These are phyloP conservation scores for Mythimna albipuncta DNA, from an alignment of 2,888 invertebrate species.

Conservation along the genomic window DNA sequence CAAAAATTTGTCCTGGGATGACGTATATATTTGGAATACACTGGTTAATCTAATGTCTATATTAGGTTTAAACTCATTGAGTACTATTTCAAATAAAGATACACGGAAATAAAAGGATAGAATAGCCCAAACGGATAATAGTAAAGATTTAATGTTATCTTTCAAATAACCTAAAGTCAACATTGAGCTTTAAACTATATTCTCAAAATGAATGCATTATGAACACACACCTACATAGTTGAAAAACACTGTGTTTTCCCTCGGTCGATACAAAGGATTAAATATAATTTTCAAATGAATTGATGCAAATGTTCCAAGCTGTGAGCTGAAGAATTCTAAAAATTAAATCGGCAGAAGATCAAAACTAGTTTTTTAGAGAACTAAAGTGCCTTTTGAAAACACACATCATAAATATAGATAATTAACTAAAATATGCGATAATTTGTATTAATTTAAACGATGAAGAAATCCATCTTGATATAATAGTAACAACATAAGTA, in stretches of 20 bases:
- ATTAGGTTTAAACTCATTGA: no score
- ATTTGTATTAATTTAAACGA: no score
- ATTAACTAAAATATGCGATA: not conserved
- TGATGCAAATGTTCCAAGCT: slow-evolving; percentile 59
- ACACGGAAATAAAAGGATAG: not conserved
- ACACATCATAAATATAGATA: not conserved
- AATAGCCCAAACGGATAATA: not conserved
- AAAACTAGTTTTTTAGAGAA: slow-evolving; percentile 33
- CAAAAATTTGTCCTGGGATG: no score
- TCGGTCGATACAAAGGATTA: slow-evolving; percentile 32
- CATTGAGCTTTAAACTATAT: not conserved
- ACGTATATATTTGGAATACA: not conserved
- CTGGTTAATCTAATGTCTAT: no score
- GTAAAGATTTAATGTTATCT: no score
- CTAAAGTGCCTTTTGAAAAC: not conserved
- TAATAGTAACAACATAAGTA: not conserved
- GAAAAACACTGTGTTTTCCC: slow-evolving; percentile 22
- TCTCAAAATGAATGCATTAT: slow-evolving; percentile 2
- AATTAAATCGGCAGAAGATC: slow-evolving; percentile 26
- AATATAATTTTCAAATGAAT: slow-evolving; percentile 55
- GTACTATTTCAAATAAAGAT: not conserved
- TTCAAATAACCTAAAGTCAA: no score
- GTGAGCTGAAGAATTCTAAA: slow-evolving; percentile 42
- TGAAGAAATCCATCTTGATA: no score
- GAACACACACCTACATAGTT: slow-evolving; percentile 14